Evolutionary conservation across 64 coral and sea anemone species (phyloP).

Genomic region (Porites australiensis): DNA sequence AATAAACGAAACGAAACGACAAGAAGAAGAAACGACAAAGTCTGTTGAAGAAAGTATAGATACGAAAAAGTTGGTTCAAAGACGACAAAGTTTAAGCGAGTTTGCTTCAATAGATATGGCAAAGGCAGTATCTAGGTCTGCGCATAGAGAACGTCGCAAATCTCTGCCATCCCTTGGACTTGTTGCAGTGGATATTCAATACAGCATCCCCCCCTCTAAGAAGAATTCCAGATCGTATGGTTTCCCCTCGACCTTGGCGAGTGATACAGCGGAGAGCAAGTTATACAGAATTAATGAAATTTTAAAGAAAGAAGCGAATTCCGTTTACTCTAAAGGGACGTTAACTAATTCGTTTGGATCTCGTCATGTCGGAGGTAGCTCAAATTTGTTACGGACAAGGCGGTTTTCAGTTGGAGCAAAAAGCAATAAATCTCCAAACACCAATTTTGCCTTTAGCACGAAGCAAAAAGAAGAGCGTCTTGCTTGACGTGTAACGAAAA

Average conservation of each 20-base stretch:
- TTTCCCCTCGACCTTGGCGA: not conserved
- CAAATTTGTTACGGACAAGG: not conserved
- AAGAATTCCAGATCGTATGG: not conserved
- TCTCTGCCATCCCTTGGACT: not conserved
- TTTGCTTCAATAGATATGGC: too few species aligned
- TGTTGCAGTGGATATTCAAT: not conserved
- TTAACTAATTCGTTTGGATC: not conserved
- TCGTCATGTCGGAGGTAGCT: not conserved
- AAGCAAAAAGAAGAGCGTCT: slow-evolving; percentile 6
- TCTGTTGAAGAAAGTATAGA: not conserved
- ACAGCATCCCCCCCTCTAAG: not conserved
- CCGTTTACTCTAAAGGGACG: not conserved
- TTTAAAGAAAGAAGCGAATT: not conserved
- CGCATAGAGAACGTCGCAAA: not conserved
- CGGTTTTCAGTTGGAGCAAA: not conserved
- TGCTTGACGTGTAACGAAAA: not conserved
- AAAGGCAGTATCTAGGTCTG: not conserved
- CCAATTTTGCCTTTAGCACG: too few species aligned
- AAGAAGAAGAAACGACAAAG: not conserved
- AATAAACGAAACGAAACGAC: not conserved
- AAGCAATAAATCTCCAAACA: not conserved
- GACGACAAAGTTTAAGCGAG: not conserved
- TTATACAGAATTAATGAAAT: not conserved
- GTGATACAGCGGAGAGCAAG: not conserved
- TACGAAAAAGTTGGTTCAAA: not conserved